Evolutionary conservation across 2,113 vertebrate species (phyloP).

Genomic region (Piprites chloris): DNA sequence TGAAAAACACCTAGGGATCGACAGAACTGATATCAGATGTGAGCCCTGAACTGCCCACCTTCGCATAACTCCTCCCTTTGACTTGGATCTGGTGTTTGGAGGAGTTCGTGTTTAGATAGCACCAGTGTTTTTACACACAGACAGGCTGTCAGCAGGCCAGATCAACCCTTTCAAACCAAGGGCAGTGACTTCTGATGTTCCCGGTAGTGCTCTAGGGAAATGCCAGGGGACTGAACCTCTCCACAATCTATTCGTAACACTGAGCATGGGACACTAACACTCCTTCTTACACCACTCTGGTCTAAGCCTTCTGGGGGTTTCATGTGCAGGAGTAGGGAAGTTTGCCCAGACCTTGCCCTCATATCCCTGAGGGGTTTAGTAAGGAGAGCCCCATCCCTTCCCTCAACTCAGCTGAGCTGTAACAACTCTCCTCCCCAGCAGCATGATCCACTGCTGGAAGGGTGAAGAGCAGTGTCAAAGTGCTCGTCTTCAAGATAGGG

Average conservation of each 20-base stretch:
- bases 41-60: not conserved
- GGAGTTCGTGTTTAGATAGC: not conserved
- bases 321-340: not conserved
- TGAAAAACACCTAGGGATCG: not conserved
- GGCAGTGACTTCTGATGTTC: not conserved
- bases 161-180: not conserved
- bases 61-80: not conserved
- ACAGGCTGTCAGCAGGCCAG: not conserved
- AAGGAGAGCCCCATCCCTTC: not conserved
- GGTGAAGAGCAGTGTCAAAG: not conserved
- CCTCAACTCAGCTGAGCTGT: not conserved
- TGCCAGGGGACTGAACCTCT: fast-evolving
- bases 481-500: not conserved
- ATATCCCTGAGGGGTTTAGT: too few relatives aligned
- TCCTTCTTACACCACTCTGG: too few relatives aligned
- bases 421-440: not conserved
- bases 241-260: not conserved
- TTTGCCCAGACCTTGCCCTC: not conserved
- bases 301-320: not conserved
- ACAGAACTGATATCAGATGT: not conserved
- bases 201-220: too few relatives aligned
- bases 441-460: not conserved
- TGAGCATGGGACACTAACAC: not conserved
- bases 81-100: not conserved
- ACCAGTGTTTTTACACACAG: not conserved